Evolutionary conservation across 2,113 vertebrate genomes (phyloP).

Genomic region (Myotis davidii): DNA sequence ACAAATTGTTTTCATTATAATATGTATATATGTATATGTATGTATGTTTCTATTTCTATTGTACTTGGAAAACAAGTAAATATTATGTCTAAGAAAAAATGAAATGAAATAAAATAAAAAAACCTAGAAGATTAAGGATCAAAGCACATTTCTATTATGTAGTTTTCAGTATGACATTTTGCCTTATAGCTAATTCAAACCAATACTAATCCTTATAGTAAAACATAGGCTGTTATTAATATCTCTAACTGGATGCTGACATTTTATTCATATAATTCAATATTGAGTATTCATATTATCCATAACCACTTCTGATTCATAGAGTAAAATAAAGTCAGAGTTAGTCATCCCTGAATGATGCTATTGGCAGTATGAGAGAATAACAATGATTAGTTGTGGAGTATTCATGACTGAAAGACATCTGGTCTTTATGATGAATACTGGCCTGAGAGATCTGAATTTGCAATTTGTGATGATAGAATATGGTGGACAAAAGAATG

Average conservation of each 20-base stretch:
- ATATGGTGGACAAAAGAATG: neutral
- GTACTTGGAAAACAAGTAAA: constrained; percentile 87
- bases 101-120: constrained; percentile 76
- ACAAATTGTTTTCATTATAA: constrained; percentile 82
- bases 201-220: neutral
- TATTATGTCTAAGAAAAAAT: constrained; percentile 83
- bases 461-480: neutral
- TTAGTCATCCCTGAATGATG: neutral
- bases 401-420: neutral
- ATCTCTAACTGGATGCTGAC: neutral
- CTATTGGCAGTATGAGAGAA: neutral
- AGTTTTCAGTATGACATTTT: neutral
- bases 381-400: neutral
- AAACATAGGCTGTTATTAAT: neutral
- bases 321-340: neutral
- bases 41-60: constrained; percentile 83
- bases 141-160: neutral
- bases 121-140: neutral
- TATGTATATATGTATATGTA: constrained; percentile 81
- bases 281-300: neutral
- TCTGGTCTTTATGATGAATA: neutral
- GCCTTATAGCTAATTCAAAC: neutral
- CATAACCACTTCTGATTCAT: neutral
- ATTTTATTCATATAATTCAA: neutral
- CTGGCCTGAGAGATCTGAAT: neutral